Evolutionary conservation across 2,888 invertebrate species (phyloP), one percentile per base, ranked within the genome.

Genomic region (Lycophotia porphyrea): DNA sequence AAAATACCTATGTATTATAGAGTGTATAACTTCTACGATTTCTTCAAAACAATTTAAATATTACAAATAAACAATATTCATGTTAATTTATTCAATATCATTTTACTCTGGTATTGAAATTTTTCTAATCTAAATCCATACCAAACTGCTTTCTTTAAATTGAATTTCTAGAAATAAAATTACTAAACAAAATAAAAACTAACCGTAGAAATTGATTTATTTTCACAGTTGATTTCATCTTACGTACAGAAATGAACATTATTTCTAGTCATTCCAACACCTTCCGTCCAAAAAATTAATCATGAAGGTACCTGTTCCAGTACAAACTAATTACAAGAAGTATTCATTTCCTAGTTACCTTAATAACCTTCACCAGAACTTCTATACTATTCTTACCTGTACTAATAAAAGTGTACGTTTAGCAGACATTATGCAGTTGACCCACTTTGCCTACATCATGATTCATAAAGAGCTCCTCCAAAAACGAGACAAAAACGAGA

Each of bases 11-110:
- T 52, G 49, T n/a, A 49, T n/a, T 21, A 8, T 24, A 18, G 44
- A 44, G 42, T 4, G 8, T 0, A 42, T 42, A 4, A 44, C 5
- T 44, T 44, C 44, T 31, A 58, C 15, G 3, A 60, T 34, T 36
- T 36, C 24, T 24, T 24, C 5, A 34, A 61, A 24, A 36, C 24
- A 36, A 60, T 60, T 34, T 58, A 4, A 34, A 4, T 34, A 34
- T 34, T 34, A 34, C 34, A 34, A 34, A 34, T 34, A 34, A 7
- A 36, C 24, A 63, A 15, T n/a, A 39, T n/a, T n/a, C 15, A 63
- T 63, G n/a, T 63, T n/a, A 39, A 63, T 63, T 63, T 39, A 63
- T n/a, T 63, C 63, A n/a, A n/a, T 39, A 39, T 15, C n/a, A n/a
- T 63, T 39, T 31, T 18, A 60, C 21, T 34, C 31, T 34, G n/a